Evolutionary conservation across 2,888 invertebrate genomes (phyloP), one percentile per base, ranked within the genome.

Genomic region (Leptinotarsa peninsularis): DNA sequence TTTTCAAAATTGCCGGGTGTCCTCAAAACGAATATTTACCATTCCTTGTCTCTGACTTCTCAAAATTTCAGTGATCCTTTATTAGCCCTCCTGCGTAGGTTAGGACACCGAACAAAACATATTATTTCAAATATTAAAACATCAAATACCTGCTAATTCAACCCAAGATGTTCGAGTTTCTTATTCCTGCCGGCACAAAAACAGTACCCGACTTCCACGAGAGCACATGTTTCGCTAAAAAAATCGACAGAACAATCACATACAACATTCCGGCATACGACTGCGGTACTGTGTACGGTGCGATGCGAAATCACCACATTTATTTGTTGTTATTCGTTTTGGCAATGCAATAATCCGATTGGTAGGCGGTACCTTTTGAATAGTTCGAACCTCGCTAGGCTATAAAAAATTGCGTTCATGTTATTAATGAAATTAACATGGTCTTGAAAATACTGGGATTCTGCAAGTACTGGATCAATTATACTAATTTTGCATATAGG

Each of bases 201-300:
- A 10, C 21, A 23, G 21, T n/a, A 69, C 56, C 66, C 21, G 66
- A 60, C 49, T 76, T 75, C 75, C 74, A 58, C 75, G 78, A 79
- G 72, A 79, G 74, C 74, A 72, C 71, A 66, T 71, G 76, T 67
- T 74, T 67, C 70, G 73, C 79, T 71, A 75, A 75, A 78, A 27
- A 78, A 71, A 77, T 78, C 81, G 14, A 82, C 81, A 77, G 76
- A 77, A 77, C 81, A 76, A 72, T 71, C 81, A 58, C 23, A 21
- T 73, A 73, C 74, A 79, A 73, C 77, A 69, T 69, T 78, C 76
- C 81, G 80, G 70, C 80, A 79, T 78, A 67, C 79, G 78, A 82
- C 82, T 81, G 79, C 78, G 75, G 33, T 43, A 33, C n/a, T 7
- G 33, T 33, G 33, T 33, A 33, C 33, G 33, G 33, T 33, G 33